Evolutionary conservation across 2,113 vertebrate species (phyloP), one percentile per base, ranked within the genome.

Genomic region (Dunckerocampus dactyliophorus): DNA sequence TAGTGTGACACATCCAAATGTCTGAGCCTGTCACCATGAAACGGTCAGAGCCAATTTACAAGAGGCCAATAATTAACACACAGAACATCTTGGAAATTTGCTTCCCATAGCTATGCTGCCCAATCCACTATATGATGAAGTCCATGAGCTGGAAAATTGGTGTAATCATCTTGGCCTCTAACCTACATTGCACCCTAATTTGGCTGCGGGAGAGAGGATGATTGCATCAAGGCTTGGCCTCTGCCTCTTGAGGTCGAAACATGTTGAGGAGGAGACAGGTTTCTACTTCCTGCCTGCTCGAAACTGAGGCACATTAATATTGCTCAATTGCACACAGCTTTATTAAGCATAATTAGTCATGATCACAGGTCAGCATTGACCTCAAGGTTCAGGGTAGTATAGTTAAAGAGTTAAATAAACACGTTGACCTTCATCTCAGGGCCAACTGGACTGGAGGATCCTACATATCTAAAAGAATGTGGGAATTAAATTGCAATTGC

Each of bases 281-380:
- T 66, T 77, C 73, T 39, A 69, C 71, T 82, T 81, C 78, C 81
- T 84, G 75, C 66, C 70, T 43, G 50, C 43, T 3, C 46, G 65
- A 72, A 77, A 82, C 71, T 76, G 66, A 78, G 63, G 59, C 68
- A 62, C 59, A 69, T 81, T 88, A 88, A 81, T 80, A 65, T 67
- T 62, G 65, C 75, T 81, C 82, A 79, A 86, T 87, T 84, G 76
- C 80, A 59, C 56, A 47, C 12, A 60, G 69, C 67, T 82, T 82
- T 79, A 87, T 87, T 88, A 84, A 84, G 84, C 69, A 82, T 84
- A 87, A 89, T 84, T 81, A 74, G 13, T 62, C 47, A 53, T 83
- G 80, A 89, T 88, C 62, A 81, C 77, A 80, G 57, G 68, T 59
- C 71, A 61, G 51, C 47, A 52, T 65, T 77, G 62, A 65, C 67